These are phyloP conservation scores for Peromyscus nudipes DNA, from an alignment of 2,797 vertebrate species.

Conservation along the genomic window DNA sequence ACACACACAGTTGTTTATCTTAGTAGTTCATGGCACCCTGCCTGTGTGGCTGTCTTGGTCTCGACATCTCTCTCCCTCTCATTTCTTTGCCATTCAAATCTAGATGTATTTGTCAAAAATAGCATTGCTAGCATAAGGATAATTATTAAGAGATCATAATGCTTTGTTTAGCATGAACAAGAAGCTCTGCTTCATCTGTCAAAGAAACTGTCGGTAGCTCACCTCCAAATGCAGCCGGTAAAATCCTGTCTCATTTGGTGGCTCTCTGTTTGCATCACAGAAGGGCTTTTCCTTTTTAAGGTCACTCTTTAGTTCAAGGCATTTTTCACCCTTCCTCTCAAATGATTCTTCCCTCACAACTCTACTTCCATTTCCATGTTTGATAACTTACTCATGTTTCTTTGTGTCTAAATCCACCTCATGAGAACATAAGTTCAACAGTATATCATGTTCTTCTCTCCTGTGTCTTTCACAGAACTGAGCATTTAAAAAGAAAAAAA, in stretches of 20 bases:
- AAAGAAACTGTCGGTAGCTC: neutral
- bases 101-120: neutral
- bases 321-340: neutral
- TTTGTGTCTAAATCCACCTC: neutral
- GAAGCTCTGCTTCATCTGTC: neutral
- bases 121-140: neutral
- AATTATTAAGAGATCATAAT: neutral
- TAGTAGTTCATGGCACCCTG: neutral
- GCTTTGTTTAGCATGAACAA: neutral
- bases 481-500: neutral
- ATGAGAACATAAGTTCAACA: neutral
- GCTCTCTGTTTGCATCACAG: neutral
- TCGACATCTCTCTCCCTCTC: neutral
- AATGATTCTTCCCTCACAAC: neutral
- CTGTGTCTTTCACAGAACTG: neutral
- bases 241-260: neutral
- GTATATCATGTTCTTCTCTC: neutral
- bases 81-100: slow-evolving; percentile 31
- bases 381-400: neutral
- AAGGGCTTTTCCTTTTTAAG: neutral
- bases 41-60: neutral
- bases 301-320: neutral
- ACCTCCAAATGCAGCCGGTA: neutral
- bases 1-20: neutral
- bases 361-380: neutral